Conservation (phyloP, 2,113 vertebrate species). For the Poicephalus gulielmi region DNA sequence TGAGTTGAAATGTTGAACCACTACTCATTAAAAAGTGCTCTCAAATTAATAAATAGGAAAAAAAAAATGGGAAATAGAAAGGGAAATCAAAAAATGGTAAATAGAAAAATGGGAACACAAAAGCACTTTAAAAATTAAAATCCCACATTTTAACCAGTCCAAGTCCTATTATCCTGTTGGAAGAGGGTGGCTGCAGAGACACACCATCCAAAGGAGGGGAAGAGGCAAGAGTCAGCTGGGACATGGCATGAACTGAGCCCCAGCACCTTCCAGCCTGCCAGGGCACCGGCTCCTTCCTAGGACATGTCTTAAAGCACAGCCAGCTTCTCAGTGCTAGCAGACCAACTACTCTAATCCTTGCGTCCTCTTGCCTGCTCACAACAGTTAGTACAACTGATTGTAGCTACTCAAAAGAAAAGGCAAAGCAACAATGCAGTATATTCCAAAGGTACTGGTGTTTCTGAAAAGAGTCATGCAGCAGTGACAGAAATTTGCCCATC, state of each 20-base stretch:
- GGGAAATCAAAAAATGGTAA: background rate
- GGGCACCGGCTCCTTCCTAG: background rate
- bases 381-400: fast-evolving
- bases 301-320: no score
- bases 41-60: background rate
- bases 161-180: background rate
- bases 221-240: background rate
- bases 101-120: background rate
- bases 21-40: background rate
- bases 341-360: fast-evolving
- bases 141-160: background rate
- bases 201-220: fast-evolving
- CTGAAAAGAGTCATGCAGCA: background rate
- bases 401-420: background rate
- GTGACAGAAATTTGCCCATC: background rate
- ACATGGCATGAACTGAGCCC: fast-evolving
- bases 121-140: background rate
- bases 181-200: fast-evolving
- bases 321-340: background rate
- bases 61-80: background rate
- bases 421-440: background rate
- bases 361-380: background rate
- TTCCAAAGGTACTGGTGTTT: background rate
- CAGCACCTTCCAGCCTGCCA: background rate
- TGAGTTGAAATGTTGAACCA: background rate